These are phyloP conservation scores for Echinometra lucunter DNA, from an alignment of 53 echinoderm and acorn worm species.

Conservation along the genomic window DNA sequence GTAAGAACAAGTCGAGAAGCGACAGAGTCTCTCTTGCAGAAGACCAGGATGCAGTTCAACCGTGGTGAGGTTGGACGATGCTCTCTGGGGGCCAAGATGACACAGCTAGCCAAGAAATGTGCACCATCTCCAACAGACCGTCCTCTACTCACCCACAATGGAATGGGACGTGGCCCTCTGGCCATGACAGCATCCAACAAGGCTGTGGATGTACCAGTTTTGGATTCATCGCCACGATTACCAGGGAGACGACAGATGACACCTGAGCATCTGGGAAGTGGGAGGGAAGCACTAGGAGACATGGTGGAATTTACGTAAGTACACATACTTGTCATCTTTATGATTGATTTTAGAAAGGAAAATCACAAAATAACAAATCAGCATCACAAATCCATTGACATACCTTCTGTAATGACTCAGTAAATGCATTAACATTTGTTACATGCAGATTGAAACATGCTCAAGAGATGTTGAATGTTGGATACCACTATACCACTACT, in stretches of 20 bases:
- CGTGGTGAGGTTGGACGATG: slow-evolving; percentile 45
- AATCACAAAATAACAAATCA: background rate
- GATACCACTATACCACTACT: too few species aligned
- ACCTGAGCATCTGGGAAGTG: slow-evolving; percentile 30
- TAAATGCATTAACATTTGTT: too few species aligned
- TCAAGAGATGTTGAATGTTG: too few species aligned
- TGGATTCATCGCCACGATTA: slow-evolving; percentile 64
- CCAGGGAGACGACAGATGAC: slow-evolving; percentile 65
- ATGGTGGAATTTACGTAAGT: slow-evolving; percentile 71
- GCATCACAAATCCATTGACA: background rate
- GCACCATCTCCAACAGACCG: slow-evolving; percentile 35
- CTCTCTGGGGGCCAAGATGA: slow-evolving; percentile 55
- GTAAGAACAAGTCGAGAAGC: slow-evolving; percentile 40
- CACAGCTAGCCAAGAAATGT: slow-evolving; percentile 40
- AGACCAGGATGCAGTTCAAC: slow-evolving; percentile 62
- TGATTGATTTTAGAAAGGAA: background rate
- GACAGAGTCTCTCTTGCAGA: slow-evolving; percentile 66
- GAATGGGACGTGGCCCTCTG: slow-evolving; percentile 45
- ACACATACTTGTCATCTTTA: background rate
- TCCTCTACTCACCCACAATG: background rate
- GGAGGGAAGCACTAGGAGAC: slow-evolving; percentile 35
- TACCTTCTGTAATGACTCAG: too few species aligned
- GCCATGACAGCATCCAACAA: slow-evolving; percentile 24
- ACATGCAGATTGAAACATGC: too few species aligned
- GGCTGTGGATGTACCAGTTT: slow-evolving; percentile 49